Base-by-base conservation (phyloP, 2,113 vertebrate species). In the Perca fluviatilis region DNA sequence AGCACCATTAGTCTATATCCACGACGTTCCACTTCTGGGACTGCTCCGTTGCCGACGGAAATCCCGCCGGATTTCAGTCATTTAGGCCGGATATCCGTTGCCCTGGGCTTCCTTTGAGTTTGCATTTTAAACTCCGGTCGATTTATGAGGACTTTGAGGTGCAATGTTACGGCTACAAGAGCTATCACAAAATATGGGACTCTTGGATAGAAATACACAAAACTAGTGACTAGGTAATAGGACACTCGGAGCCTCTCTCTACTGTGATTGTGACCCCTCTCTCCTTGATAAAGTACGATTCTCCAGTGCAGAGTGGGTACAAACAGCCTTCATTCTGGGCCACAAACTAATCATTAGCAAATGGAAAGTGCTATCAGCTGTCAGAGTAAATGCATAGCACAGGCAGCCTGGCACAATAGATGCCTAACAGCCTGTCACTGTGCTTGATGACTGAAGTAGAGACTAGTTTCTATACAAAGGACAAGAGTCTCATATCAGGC, bases 261-360 rank as follows among this genome's bases (percentile, higher is more conserved):
- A 21, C 73, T 53, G 70, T 82, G 80, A 72, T 62, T 64, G 53
- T 83, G 82, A 87, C 72, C 79, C 49, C 69, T 64, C 79, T 74
- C 77, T 77, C 50, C 68, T 82, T 69, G 65, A 83, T 76, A 74
- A 91, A 84, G 84, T 60, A 76, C 50, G 72, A 83, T 80, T 78
- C 67, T 84, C 36, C 74, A 53, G 69, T 1, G 76, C 68, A 46
- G 85, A 90, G 75, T 75, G 78, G 83, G 80, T 66, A 82, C 82
- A 86, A 82, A 89, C 56, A 83, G 75, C 75, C 77, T 75, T 82
- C 43, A 67, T 23, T 50, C 64, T 21, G 73, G 79, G 84, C 67
- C 74, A 66, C 77, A 84, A 79, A 87, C 86, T 82, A 72, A 86
- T 84, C 86, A 86, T 82, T 89, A 88, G 54, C 83, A 77, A 81